Conservation (phyloP, 2,113 vertebrate genomes). For the Thryonomys swinderianus region DNA sequence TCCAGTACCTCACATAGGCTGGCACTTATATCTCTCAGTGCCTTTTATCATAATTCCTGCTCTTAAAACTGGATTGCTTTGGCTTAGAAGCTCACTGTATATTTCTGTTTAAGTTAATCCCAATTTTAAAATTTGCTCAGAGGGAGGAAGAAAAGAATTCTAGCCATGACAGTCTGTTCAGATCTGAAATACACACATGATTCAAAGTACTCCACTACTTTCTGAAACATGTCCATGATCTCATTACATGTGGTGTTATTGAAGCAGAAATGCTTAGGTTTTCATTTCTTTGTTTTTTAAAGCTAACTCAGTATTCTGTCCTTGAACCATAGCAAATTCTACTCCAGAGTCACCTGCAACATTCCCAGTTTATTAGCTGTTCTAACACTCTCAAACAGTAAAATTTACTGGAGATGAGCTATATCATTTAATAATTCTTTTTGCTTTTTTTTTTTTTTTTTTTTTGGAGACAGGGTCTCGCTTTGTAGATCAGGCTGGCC, state of each 20-base stretch:
- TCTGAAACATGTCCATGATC: conserved; percentile 34
- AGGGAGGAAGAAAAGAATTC: background rate
- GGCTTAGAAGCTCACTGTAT: background rate
- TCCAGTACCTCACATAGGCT: background rate
- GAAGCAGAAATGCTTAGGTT: conserved; percentile 47
- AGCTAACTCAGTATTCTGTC: conserved; percentile 26
- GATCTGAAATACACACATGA: conserved; percentile 39
- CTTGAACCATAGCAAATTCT: conserved; percentile 54
- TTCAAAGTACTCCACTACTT: conserved; percentile 39
- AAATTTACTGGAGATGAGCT: background rate
- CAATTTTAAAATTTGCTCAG: conserved; percentile 17
- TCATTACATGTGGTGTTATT: conserved; percentile 52
- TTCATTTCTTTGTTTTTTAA: conserved; percentile 45
- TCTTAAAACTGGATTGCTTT: conserved; percentile 27
- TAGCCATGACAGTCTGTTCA: background rate
- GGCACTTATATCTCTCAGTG: background rate
- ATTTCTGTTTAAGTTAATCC: background rate
- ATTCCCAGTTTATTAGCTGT: background rate
- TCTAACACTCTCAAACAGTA: background rate
- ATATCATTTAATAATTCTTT: conserved; percentile 34
- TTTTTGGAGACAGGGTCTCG: too few species aligned
- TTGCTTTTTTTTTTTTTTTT: too few species aligned
- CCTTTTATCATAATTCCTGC: background rate
- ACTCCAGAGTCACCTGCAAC: background rate
- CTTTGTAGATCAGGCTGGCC: too few species aligned